Percentiles rank a stretch among this genome's conserved stretches.
phyloP scores from a whole-genome alignment of 2,797 vertebrate genomes.

The Danio choprae region DNA sequence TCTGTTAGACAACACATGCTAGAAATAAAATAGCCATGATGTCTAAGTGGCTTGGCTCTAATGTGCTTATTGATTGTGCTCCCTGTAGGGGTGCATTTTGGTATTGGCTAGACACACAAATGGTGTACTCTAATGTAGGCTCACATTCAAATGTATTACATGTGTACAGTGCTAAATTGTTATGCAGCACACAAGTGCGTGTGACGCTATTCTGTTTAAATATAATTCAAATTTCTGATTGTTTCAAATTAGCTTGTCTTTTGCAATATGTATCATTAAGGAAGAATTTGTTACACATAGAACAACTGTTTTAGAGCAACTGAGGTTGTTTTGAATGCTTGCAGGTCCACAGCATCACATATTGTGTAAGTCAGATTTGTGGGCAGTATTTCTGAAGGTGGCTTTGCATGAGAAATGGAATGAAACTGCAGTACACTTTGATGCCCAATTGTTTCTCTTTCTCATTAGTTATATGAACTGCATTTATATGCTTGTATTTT shows the following conservation, averaged over 20 bases:
- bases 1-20: constrained; percentile 30
- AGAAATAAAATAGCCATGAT: no score
- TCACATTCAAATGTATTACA: neutral
- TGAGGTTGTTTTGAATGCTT: neutral
- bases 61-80: constrained; percentile 54
- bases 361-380: neutral
- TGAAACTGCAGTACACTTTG: neutral
- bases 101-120: constrained; percentile 38
- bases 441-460: neutral
- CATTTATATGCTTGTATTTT: neutral
- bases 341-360: constrained; percentile 5
- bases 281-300: neutral
- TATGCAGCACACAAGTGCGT: no score
- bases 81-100: constrained; percentile 56
- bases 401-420: neutral
- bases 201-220: no score
- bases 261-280: neutral
- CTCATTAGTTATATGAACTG: neutral
- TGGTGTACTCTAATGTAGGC: neutral
- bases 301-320: neutral
- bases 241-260: neutral
- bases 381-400: no score
- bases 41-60: constrained; percentile 38
- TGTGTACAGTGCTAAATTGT: neutral
- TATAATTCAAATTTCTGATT: neutral